Base-by-base conservation (phyloP, 1,140 invertebrate species). In the Magallana gigas region DNA sequence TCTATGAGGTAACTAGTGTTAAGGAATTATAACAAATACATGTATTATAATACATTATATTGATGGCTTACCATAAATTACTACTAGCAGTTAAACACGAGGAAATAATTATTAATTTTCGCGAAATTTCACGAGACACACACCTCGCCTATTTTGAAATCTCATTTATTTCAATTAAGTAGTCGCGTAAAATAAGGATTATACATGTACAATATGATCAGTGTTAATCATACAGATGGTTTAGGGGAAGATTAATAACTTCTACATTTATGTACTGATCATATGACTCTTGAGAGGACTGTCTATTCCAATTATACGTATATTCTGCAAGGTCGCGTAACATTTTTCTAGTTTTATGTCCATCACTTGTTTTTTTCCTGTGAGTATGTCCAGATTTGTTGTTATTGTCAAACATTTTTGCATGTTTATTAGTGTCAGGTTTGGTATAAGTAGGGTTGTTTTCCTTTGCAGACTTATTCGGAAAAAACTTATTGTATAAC, bases 251-350 rank as follows among this genome's bases (percentile, higher is more conserved):
- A 18, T 71, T 29, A 71, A 18, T 23, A 23, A 23, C 8, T 71
- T 71, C 64, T 71, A 18, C 64, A 29, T 71, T 9, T 9, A 23
- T 18, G 64, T 8, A 71, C 29, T 71, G 64, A 71, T 71, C 23
- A 23, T 23, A 71, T 11, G 64, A 71, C 29, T 71, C 64, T 29
- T 23, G 18, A 23, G 64, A 71, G 18, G 64, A 71, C 29, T 71
- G 64, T 71, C 64, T 71, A 29, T 71, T 71, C 64, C 64, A 71
- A 71, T 71, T 9, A 71, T 71, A 71, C 11, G 9, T 29, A 11
- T 18, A 18, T 23, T 71, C 23, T 71, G 64, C 23, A 6, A 71
- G 16, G 18, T 71, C 4, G 11, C 18, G 16, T 23, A 9, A 71
- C 64, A 18, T 71, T 12, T 71, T 11, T 23, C 64, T 18, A 1